These are phyloP conservation scores for Hydrozoanthus gracilis DNA, from an alignment of 92 coral and sea anemone species.

Conservation along the genomic window DNA sequence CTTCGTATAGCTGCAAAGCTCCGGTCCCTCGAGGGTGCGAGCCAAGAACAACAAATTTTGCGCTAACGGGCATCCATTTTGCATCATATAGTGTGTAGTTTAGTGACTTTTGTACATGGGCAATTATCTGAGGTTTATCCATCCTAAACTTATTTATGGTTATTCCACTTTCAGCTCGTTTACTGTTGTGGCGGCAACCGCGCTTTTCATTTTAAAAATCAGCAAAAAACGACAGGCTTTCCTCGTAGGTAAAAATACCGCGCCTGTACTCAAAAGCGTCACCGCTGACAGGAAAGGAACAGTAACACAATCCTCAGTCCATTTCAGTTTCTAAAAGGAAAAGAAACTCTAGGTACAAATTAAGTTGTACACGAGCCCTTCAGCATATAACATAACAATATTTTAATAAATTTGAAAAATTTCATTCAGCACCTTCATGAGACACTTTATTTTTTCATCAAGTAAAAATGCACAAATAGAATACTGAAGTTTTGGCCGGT, in stretches of 20 bases:
- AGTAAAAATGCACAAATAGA: no score
- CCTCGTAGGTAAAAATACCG: slow-evolving; percentile 22
- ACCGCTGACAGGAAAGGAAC: slow-evolving; percentile 8
- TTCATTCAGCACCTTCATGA: no score
- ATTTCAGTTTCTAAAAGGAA: no score
- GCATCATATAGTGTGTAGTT: slow-evolving; percentile 90
- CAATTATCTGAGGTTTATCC: slow-evolving; percentile 94
- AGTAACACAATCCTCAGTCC: no score
- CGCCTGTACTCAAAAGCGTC: slow-evolving; percentile 12
- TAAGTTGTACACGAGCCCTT: no score
- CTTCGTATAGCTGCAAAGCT: slow-evolving; percentile 96
- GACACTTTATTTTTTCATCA: no score
- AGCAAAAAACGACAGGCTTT: slow-evolving; percentile 37
- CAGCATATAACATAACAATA: no score
- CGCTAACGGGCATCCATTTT: slow-evolving; percentile 97
- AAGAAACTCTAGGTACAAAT: no score
- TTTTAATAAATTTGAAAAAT: no score
- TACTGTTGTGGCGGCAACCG: no score
- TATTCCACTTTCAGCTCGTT: slow-evolving; percentile 8
- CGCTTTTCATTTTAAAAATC: not conserved
- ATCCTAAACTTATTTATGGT: slow-evolving; percentile 25
- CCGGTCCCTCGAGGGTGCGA: slow-evolving; percentile 98
- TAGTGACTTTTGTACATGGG: slow-evolving; percentile 83
- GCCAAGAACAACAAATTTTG: slow-evolving; percentile 96
- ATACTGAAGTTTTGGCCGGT: no score